Evolutionary conservation across 2,113 vertebrate species (phyloP).

Genomic region (Cervus canadensis): DNA sequence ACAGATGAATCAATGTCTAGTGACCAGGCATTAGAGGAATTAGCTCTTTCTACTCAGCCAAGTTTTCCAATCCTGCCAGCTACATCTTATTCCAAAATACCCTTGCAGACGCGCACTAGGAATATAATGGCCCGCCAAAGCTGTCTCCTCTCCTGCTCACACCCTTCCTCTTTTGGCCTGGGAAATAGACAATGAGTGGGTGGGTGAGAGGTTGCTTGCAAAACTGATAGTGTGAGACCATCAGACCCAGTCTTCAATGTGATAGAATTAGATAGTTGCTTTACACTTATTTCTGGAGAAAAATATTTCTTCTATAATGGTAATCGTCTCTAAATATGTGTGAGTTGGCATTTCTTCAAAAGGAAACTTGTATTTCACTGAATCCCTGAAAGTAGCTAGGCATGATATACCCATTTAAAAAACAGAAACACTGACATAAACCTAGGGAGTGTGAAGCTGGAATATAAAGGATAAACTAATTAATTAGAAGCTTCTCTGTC

Average conservation of each 20-base stretch:
- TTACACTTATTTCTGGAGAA: neutral
- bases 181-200: neutral
- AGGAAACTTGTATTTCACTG: neutral
- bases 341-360: neutral
- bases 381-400: neutral
- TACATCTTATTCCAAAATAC: neutral
- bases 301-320: neutral
- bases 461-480: neutral
- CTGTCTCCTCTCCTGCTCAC: neutral
- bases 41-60: neutral
- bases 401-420: neutral
- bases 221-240: neutral
- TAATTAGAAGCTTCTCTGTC: neutral
- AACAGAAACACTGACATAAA: neutral
- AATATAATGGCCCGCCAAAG: neutral
- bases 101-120: neutral
- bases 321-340: neutral
- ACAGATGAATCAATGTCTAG: neutral
- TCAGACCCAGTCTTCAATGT: neutral
- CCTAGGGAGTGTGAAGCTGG: neutral
- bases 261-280: neutral
- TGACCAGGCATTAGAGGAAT: neutral
- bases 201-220: neutral
- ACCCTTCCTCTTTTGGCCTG: neutral
- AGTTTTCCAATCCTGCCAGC: neutral